Base-by-base conservation (phyloP, 2,113 vertebrate species). In the Drymodes brunneopygia region DNA sequence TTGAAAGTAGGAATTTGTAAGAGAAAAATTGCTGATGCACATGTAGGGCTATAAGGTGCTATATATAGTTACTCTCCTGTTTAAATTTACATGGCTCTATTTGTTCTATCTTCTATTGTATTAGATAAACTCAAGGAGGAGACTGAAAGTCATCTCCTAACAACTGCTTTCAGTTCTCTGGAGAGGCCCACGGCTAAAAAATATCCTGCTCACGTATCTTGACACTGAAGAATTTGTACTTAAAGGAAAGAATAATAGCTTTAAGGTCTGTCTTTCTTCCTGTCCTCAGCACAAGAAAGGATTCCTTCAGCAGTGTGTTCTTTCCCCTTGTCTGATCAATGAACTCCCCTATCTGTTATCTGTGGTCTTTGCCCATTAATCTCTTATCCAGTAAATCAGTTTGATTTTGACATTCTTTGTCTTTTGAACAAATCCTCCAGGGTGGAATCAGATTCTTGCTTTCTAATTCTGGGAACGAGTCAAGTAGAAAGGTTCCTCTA, bases 381-480 rank as follows among this genome's bases (percentile, higher is more conserved):
- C 74, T 77, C 64, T 61, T 62, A 53, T 66, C 67, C 48, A 62
- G 73, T 81, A 65, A 83, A 82, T 90, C 93, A 84, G 33, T 91
- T 90, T 89, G 67, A 67, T 88, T 95, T 95, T 95, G 92, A 86
- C 71, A 25, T 94, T 90, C 47, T 89, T 67, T 94, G 36, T 91
- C 73, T 92, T 92, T 91, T 81, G 86, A 84, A 82, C 60, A 91
- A 83, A 94, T 74, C 35, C 77, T 93, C 45, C 35, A 71, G 62
- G 53, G 56, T 67, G 14, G 51, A 84, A 81, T 84, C 74, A 81
- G 58, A 86, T 29, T 51, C 61, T 86, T 79, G 48, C 57, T 92
- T 88, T 94, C 80, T 92, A 56, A 87, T 83, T 85, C 53, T 71
- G 70, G 81, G 92, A 91, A 86, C 72, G 23, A 86, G 20, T 73